Percentiles rank a stretch among this genome's conserved stretches.
Evolutionary conservation across 1,140 invertebrate species (phyloP).

Genomic region (Heliconius hermathena): DNA sequence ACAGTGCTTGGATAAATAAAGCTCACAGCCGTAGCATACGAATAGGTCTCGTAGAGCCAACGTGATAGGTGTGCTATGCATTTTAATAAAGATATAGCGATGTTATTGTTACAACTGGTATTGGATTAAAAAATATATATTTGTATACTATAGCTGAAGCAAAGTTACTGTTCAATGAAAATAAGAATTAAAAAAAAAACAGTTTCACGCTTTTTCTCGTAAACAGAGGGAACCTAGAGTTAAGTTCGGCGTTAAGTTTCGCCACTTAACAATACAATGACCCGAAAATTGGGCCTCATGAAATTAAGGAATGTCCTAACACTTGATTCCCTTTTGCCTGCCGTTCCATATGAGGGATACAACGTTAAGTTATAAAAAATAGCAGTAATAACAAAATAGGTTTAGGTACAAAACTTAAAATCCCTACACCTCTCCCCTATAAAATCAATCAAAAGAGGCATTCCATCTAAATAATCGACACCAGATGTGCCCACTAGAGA

Average conservation of each 20-base stretch:
- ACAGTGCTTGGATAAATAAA: constrained; percentile 11
- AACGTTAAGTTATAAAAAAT: no score
- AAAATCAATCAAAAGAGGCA: neutral
- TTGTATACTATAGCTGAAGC: neutral
- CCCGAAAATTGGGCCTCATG: no score
- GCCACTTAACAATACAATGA: no score
- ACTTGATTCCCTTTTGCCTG: no score
- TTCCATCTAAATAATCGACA: neutral
- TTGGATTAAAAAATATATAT: constrained; percentile 1
- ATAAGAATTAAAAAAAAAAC: neutral
- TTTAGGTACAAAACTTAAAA: neutral
- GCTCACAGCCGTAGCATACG: constrained; percentile 10
- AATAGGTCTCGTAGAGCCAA: constrained; percentile 14
- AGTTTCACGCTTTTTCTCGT: no score
- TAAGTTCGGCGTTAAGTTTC: no score
- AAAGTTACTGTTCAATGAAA: neutral
- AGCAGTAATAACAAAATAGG: no score
- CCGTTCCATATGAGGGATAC: no score
- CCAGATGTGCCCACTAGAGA: neutral
- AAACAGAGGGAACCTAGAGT: no score
- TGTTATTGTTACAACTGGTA: constrained; percentile 4
- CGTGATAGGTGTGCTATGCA: constrained; percentile 13
- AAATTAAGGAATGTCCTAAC: no score
- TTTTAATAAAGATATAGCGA: neutral
- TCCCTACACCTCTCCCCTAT: neutral